Conservation (phyloP, 2,113 vertebrate genomes). For the Sylvilagus bachmani region DNA sequence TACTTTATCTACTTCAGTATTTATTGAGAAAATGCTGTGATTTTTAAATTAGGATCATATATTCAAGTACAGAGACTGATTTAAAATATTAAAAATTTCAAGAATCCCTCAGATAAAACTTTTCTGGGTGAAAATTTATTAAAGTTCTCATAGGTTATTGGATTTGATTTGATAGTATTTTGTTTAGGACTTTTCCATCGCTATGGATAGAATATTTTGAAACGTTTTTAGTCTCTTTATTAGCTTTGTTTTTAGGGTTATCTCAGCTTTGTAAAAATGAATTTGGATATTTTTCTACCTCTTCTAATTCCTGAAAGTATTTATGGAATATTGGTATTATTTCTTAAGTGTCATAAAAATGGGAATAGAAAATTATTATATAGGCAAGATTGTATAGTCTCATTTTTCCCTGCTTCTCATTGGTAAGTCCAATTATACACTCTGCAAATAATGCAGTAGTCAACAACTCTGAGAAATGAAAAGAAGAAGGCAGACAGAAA, state of each 20-base stretch:
- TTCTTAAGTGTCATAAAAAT: neutral
- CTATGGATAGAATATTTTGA: neutral
- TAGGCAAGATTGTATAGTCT: neutral
- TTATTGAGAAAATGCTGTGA: neutral
- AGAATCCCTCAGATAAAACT: neutral
- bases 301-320: neutral
- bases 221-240: neutral
- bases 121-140: neutral
- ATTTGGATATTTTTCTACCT: neutral
- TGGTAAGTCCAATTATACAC: neutral
- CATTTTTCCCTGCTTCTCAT: neutral
- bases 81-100: neutral
- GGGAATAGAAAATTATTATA: neutral
- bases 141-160: neutral
- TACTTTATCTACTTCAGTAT: neutral
- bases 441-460: neutral
- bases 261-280: neutral
- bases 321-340: neutral
- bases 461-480: neutral
- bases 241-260: neutral
- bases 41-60: neutral
- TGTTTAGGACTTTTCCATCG: neutral
- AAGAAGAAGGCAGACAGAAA: neutral
- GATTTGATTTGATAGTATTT: neutral
- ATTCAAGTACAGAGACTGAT: neutral